Conservation (phyloP, 2,113 vertebrate genomes). For the Gopherus flavomarginatus region DNA sequence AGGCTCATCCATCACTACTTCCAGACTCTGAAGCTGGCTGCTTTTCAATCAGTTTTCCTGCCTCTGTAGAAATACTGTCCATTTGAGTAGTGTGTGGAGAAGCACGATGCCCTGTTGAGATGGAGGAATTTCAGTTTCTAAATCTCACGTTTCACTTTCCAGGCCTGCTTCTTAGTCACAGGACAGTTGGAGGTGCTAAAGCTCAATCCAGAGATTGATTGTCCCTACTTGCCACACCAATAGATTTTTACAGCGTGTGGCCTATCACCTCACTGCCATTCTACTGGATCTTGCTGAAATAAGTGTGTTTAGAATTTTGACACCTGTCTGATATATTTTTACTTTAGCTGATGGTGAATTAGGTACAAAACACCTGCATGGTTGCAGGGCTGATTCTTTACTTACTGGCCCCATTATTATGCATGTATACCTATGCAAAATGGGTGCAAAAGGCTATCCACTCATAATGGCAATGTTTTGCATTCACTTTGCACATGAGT, state of each 20-base stretch:
- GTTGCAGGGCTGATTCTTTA: constrained; percentile 11
- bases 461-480: constrained; percentile 9
- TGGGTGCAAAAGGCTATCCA: neutral
- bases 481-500: neutral
- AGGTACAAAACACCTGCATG: constrained; percentile 33
- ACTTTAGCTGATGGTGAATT: constrained; percentile 30
- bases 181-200: constrained; percentile 48
- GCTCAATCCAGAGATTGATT: constrained; percentile 34
- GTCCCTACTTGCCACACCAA: neutral
- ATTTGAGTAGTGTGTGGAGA: constrained; percentile 61
- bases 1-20: constrained; percentile 65
- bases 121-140: constrained; percentile 69
- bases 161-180: constrained; percentile 28
- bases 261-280: neutral
- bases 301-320: constrained; percentile 1
- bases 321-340: constrained; percentile 48
- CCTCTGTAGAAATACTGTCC: constrained; percentile 58
- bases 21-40: constrained; percentile 46
- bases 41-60: constrained; percentile 61
- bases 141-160: constrained; percentile 50
- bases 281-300: constrained; percentile 37
- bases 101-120: constrained; percentile 56
- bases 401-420: constrained; percentile 14
- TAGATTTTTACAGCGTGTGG: neutral
- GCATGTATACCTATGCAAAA: neutral